Percentiles rank a stretch among this genome's conserved stretches.
phyloP scores from a whole-genome alignment of 1,140 invertebrate genomes.

The Lethocerus indicus region DNA sequence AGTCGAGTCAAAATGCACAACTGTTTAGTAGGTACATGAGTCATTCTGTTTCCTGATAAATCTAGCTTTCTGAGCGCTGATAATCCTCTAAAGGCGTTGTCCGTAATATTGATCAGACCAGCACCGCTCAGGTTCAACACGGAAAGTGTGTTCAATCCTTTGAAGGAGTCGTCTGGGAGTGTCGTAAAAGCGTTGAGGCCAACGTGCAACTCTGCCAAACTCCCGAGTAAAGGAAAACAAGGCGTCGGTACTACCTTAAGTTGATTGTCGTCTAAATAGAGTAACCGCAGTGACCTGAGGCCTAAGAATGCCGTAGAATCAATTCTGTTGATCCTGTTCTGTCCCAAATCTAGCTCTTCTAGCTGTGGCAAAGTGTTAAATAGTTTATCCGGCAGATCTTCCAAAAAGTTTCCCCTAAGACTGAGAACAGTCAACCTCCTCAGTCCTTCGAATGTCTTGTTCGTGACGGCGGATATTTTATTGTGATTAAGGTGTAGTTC shows the following conservation, averaged over 20 bases:
- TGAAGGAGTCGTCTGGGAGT: slow-evolving; percentile 55
- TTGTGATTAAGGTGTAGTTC: slow-evolving; percentile 72
- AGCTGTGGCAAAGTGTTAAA: slow-evolving; percentile 58
- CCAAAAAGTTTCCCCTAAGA: slow-evolving; percentile 63
- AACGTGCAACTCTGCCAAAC: slow-evolving; percentile 64
- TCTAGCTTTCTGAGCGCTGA: slow-evolving; percentile 52
- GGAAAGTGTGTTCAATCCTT: slow-evolving; percentile 49
- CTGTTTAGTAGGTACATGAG: slow-evolving; percentile 53
- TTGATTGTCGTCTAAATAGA: slow-evolving; percentile 75
- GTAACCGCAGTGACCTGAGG: slow-evolving; percentile 48
- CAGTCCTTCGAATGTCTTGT: slow-evolving; percentile 62
- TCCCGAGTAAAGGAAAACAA: slow-evolving; percentile 48
- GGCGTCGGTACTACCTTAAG: slow-evolving; percentile 53
- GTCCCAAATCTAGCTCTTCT: slow-evolving; percentile 70
- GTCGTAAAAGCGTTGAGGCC: slow-evolving; percentile 62
- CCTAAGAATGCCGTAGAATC: slow-evolving; percentile 63
- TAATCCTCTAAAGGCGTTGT: slow-evolving; percentile 55
- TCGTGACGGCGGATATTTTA: slow-evolving; percentile 59
- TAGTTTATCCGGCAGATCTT: slow-evolving; percentile 51
- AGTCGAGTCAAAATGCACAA: slow-evolving; percentile 48
- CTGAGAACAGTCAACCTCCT: slow-evolving; percentile 59
- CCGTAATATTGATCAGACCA: slow-evolving; percentile 54
- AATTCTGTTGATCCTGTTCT: slow-evolving; percentile 68
- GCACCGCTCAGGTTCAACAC: slow-evolving; percentile 65
- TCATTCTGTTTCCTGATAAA: slow-evolving; percentile 59